A percentile compares a stretch with the other conserved stretches of the same genome.
Evolutionary conservation across 1,140 invertebrate genomes (phyloP).

Genomic region (Mizuhopecten yessoensis): DNA sequence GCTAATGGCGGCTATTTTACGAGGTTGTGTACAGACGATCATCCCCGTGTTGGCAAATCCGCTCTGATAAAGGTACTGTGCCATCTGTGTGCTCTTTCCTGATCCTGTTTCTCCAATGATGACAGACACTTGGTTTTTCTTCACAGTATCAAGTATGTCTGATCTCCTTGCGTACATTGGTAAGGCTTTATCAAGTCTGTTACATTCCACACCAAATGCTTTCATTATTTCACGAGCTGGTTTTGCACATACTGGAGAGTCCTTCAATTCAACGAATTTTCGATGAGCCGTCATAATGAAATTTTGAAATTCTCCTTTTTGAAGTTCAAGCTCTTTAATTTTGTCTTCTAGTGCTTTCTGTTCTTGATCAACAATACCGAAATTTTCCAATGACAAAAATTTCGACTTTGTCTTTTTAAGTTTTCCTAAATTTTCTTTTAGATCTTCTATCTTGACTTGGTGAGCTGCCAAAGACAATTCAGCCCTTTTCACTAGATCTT

Average conservation of each 20-base stretch:
- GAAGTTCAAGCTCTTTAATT: conserved; percentile 67
- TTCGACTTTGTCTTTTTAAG: not conserved
- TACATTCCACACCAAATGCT: conserved; percentile 74
- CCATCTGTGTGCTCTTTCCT: conserved; percentile 87
- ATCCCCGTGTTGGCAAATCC: conserved; percentile 87
- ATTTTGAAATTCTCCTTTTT: conserved; percentile 70
- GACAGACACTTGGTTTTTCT: conserved; percentile 85
- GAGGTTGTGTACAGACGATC: conserved; percentile 86
- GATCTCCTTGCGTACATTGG: conserved; percentile 78
- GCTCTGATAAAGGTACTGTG: conserved; percentile 78
- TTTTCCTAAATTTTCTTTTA: not conserved
- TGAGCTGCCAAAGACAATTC: not conserved
- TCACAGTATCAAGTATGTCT: conserved; percentile 73
- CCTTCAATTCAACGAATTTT: conserved; percentile 53
- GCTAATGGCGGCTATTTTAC: conserved; percentile 80
- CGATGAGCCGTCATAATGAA: conserved; percentile 51
- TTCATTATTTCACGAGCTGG: conserved; percentile 63
- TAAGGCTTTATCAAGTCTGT: conserved; percentile 68
- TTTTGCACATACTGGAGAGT: conserved; percentile 52
- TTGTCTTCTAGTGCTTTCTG: conserved; percentile 70
- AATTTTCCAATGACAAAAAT: not conserved
- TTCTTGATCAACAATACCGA: not conserved
- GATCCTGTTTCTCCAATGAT: conserved; percentile 98
- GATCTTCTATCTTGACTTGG: not conserved
- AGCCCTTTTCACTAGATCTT: not conserved